phyloP scores from a whole-genome alignment of 1,140 invertebrate species.

The Portunus trituberculatus region DNA sequence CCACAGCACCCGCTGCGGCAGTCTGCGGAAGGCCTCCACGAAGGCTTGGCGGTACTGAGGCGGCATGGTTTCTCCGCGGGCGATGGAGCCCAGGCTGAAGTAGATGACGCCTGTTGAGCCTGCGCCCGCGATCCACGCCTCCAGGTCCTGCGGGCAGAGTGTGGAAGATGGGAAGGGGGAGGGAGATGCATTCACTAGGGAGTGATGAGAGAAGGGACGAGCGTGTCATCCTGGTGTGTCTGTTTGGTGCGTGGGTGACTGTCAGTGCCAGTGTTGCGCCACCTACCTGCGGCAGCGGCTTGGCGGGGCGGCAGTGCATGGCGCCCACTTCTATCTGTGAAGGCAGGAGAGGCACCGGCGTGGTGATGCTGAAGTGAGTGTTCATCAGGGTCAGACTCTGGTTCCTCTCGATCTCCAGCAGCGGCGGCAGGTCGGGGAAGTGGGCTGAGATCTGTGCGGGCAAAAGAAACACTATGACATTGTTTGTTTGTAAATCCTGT shows the following conservation, averaged over 20 bases:
- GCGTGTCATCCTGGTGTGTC: neutral
- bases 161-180: neutral
- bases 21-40: slow-evolving; percentile 63
- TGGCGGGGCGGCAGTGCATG: slow-evolving; percentile 63
- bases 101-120: slow-evolving; percentile 53
- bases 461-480: neutral
- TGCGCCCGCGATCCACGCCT: slow-evolving; percentile 31
- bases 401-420: slow-evolving; percentile 57
- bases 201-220: neutral
- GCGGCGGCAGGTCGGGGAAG: slow-evolving; percentile 45
- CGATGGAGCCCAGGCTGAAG: slow-evolving; percentile 59
- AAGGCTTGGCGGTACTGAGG: slow-evolving; percentile 43
- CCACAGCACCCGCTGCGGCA: slow-evolving; percentile 74
- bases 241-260: neutral
- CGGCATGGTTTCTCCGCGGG: slow-evolving; percentile 48
- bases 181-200: no score
- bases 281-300: slow-evolving; percentile 46
- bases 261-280: neutral
- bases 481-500: neutral
- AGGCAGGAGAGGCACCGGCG: slow-evolving; percentile 36
- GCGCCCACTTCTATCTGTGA: slow-evolving; percentile 50
- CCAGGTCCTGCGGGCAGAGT: neutral
- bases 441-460: neutral
- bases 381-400: slow-evolving; percentile 44
- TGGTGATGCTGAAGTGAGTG: slow-evolving; percentile 5